These are phyloP conservation scores for Chorisops tibialis DNA, from an alignment of 2,888 invertebrate genomes.

Conservation along the genomic window DNA sequence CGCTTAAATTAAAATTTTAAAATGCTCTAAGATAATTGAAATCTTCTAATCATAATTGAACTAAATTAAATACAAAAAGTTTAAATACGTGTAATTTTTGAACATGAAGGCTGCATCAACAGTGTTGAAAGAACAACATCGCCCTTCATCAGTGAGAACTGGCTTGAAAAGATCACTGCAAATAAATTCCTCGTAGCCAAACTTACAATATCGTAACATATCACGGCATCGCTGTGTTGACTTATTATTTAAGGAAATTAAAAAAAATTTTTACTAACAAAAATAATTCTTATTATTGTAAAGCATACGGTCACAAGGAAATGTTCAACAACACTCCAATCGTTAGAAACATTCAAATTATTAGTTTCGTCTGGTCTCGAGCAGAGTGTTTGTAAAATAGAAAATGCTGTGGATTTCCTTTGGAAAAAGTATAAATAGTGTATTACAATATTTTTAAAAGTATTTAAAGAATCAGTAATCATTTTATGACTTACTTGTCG, in stretches of 20 bases:
- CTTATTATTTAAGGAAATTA: slow-evolving; percentile 47
- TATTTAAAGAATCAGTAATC: not conserved
- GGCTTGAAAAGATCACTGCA: slow-evolving; percentile 70
- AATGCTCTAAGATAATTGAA: no score
- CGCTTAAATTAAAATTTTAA: not conserved
- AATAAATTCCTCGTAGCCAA: slow-evolving; percentile 59
- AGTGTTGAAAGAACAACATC: slow-evolving; percentile 80
- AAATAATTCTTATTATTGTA: no score
- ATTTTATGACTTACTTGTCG: slow-evolving; percentile 39
- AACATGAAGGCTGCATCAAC: slow-evolving; percentile 66
- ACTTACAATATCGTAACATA: slow-evolving; percentile 66
- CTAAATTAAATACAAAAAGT: no score
- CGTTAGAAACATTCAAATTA: not conserved
- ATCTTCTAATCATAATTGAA: no score
- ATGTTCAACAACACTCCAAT: not conserved
- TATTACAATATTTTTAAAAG: not conserved
- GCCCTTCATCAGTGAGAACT: slow-evolving; percentile 75
- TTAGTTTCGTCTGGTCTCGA: slow-evolving; percentile 1
- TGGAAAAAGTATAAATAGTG: not conserved
- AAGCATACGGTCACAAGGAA: no score
- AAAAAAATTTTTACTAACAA: no score
- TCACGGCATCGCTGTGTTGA: slow-evolving; percentile 71
- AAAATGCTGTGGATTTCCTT: slow-evolving; percentile 35
- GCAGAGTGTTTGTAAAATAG: slow-evolving; percentile 44
- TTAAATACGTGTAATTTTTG: slow-evolving; percentile 39